Conservation (phyloP, 1,140 invertebrate genomes). For the Zaprionus ornatus region DNA sequence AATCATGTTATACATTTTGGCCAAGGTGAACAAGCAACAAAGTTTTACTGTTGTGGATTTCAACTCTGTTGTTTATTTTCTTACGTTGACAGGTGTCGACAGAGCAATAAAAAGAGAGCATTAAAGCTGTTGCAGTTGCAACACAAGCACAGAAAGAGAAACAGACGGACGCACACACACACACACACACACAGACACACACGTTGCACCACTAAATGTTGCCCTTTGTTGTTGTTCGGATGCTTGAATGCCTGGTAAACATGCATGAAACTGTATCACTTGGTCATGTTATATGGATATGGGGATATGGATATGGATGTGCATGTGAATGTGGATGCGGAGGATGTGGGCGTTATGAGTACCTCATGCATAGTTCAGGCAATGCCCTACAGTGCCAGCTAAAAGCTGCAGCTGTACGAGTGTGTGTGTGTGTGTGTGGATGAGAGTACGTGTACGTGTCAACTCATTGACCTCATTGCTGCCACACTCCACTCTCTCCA, state of each 20-base stretch:
- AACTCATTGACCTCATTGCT: conserved; percentile 57
- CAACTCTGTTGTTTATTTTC: conserved; percentile 14
- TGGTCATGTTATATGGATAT: conserved; percentile 33
- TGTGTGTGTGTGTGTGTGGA: conserved; percentile 5
- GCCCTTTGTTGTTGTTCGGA: conserved; percentile 35
- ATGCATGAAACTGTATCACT: conserved; percentile 67
- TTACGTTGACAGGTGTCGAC: conserved; percentile 24
- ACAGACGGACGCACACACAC: not conserved
- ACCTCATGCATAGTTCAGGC: conserved; percentile 18
- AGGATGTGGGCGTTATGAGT: conserved; percentile 4
- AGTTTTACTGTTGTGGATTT: not conserved
- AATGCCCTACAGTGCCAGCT: conserved; percentile 33
- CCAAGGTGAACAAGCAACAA: conserved; percentile 10
- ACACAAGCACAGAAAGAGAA: not conserved
- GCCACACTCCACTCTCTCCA: conserved; percentile 3
- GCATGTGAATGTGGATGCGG: not conserved
- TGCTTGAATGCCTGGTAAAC: conserved; percentile 57
- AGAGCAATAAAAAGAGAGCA: conserved; percentile 13
- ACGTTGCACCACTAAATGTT: conserved; percentile 24
- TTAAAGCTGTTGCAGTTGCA: conserved; percentile 17
- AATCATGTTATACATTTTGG: not conserved
- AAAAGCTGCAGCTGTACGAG: conserved; percentile 19
- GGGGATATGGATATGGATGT: not conserved
- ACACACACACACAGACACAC: not conserved
- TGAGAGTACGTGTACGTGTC: conserved; percentile 36